Evolutionary conservation across 2,797 vertebrate species (phyloP), one percentile per base, ranked within the genome.

Genomic region (Gambelia wislizenii): DNA sequence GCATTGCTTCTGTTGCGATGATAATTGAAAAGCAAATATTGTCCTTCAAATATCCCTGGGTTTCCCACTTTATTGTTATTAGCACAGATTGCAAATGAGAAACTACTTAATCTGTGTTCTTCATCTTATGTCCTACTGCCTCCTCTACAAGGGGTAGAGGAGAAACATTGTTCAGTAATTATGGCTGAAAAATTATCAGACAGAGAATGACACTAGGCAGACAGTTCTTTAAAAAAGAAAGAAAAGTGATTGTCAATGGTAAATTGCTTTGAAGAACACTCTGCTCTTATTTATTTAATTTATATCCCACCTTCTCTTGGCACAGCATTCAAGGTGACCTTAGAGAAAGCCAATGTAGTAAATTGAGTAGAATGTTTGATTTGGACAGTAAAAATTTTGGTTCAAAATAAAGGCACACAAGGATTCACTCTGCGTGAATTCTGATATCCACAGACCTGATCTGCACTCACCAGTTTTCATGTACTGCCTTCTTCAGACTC

Each of bases 31-130:
- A 61, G 49, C 1, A 85, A 86, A 84, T 13, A 39, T 69, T 69
- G 18, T 33, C 90, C 25, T 83, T 88, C 59, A 89, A 80, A 69
- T 80, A 79, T 83, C 0, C 0, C 59, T 30, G 14, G 54, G 77
- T 33, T 82, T 82, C 16, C 47, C 25, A 30, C 47, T 56, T 39
- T 87, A 80, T 89, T n/a, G 80, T 85, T 90, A 91, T 33, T 49
- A 92, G 54, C 39, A 27, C 54, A 56, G 69, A 44, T 74, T 72
- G 72, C 74, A 47, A 81, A 70, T 82, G 78, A 33, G 52, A 82
- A 74, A 59, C 5, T 14, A 22, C 8, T n/a, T 27, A 20, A 54
- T 64, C 75, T 56, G 25, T n/a, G 30, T 70, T 52, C 18, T 78
- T 77, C 16, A 44, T 61, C 22, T 36, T 52, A 2, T 30, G 9